A percentile compares a stretch with the other conserved stretches of the same genome.
phyloP scores from a whole-genome alignment of 2,797 vertebrate species.

The Dryobates pubescens region DNA sequence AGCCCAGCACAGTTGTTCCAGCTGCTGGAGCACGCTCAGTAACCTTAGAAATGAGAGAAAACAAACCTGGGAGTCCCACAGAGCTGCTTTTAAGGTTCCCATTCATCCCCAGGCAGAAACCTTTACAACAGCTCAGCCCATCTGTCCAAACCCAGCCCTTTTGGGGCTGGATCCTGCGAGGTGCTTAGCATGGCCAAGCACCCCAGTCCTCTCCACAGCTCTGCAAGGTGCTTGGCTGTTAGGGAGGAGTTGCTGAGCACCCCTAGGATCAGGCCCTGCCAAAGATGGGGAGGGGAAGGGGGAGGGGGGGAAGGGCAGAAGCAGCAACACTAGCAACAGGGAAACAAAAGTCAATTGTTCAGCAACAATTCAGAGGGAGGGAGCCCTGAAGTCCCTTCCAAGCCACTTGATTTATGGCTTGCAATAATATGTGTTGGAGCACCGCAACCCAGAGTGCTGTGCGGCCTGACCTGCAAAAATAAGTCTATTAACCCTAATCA shows the following conservation, averaged over 20 bases:
- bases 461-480: constrained; percentile 82
- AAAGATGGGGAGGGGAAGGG: neutral
- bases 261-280: neutral
- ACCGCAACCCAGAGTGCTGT: constrained; percentile 74
- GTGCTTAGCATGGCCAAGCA: neutral
- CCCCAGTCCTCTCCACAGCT: neutral
- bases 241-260: neutral
- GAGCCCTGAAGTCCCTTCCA: constrained; percentile 57
- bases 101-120: neutral
- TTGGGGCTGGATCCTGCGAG: fast-evolving
- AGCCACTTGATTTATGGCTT: constrained; percentile 82
- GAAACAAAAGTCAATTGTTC: constrained; percentile 80
- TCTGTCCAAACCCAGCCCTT: neutral
- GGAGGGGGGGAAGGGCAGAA: neutral
- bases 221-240: fast-evolving
- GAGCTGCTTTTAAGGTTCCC: neutral
- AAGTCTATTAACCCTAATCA: constrained; percentile 88
- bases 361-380: constrained; percentile 48
- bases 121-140: neutral
- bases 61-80: constrained; percentile 21
- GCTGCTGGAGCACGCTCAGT: neutral
- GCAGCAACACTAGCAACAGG: constrained; percentile 15
- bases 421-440: constrained; percentile 74
- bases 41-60: constrained; percentile 35
- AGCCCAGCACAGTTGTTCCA: neutral